Base-by-base conservation (phyloP, 2,888 invertebrate genomes). In the Chelonus formosanus region DNA sequence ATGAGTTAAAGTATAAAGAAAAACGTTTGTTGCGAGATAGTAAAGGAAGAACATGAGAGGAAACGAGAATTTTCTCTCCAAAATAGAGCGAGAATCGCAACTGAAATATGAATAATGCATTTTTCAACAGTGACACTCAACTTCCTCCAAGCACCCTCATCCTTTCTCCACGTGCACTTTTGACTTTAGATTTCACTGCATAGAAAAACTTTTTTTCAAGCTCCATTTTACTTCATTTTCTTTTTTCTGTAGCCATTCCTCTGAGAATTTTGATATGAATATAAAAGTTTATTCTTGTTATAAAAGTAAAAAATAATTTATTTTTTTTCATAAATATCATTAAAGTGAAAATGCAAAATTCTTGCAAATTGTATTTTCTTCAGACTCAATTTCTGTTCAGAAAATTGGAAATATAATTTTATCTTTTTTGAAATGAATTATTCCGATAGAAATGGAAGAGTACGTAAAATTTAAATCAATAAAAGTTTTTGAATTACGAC, bases 101-200 rank as follows among this genome's bases (percentile, higher is more conserved):
- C 69, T 66, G 68, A 69, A 62, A 61, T 70, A 77, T 77, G 73
- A 77, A 76, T 77, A 75, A 77, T 77, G 73, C 70, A 77, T 77
- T 67, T 35, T 20, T 45, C 45, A 50, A 45, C 60, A 67, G 56
- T 55, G 63, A 50, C 50, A 47, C 64, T 67, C 64, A 60, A 65
- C 65, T 57, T 61, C 52, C 8, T 53, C 31, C 52, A 53, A 53
- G 6, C n/a, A 48, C 5, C n/a, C 48, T 48, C 10, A 20, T 48
- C 10, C 10, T 48, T 20, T 10, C 20, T 48, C 48, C 5, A 8
- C 20, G 20, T 5, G n/a, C 5, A 48, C 10, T 48, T 48, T 48
- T 48, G 48, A 10, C 48, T 48, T 48, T 8, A 20, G 48, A 48
- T 10, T 48, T 48, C 5, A 32, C 32, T 35, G n/a, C n/a, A 55